Conservation (phyloP, 2,888 invertebrate genomes). For the Scaptomyza caliginosa region DNA sequence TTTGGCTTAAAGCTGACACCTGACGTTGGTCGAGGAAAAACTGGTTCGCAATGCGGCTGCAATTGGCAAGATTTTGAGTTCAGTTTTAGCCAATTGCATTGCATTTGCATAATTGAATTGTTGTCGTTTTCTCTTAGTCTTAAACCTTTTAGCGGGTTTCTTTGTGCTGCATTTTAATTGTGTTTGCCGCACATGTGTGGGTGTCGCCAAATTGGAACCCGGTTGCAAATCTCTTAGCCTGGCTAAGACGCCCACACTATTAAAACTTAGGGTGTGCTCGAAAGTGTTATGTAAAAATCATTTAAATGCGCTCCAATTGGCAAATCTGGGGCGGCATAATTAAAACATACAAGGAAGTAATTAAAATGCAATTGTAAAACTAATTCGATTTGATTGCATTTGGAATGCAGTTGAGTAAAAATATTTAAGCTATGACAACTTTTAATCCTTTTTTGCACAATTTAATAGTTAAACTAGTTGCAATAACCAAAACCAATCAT, state of each 20-base stretch:
- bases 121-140: slow-evolving; percentile 11
- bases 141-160: slow-evolving; percentile 25
- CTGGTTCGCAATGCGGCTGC: slow-evolving; percentile 51
- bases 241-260: slow-evolving; percentile 29
- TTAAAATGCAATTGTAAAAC: not conserved
- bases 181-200: slow-evolving; percentile 10
- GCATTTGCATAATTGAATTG: slow-evolving; percentile 66
- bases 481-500: too few species aligned
- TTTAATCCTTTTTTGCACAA: not conserved
- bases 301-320: slow-evolving; percentile 31
- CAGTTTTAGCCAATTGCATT: slow-evolving; percentile 18
- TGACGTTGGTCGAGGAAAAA: slow-evolving; percentile 44
- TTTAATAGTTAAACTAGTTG: not conserved
- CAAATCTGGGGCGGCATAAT: slow-evolving; percentile 29
- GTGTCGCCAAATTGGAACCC: slow-evolving; percentile 32
- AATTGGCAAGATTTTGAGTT: slow-evolving; percentile 36
- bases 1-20: slow-evolving; percentile 40
- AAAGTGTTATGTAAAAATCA: slow-evolving; percentile 41
- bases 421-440: not conserved
- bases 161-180: slow-evolving; percentile 48
- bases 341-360: slow-evolving; percentile 26
- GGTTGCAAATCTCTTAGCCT: slow-evolving; percentile 18
- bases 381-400: not conserved
- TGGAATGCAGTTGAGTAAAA: not conserved
- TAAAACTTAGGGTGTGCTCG: slow-evolving; percentile 18